Percentiles rank a stretch among this genome's conserved stretches.
Conservation (phyloP, 2,888 invertebrate species). For the Perdita meconis region DNA sequence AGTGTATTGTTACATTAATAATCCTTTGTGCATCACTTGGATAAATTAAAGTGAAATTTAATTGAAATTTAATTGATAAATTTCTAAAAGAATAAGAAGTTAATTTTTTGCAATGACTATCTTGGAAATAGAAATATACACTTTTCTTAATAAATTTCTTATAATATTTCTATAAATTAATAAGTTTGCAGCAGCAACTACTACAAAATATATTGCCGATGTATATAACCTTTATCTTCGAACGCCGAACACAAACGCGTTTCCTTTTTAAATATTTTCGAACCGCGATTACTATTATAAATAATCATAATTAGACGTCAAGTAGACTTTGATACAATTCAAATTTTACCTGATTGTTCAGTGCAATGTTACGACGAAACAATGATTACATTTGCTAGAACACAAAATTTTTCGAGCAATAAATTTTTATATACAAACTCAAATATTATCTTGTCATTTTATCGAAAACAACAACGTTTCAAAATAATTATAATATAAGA, state of each 20-base stretch:
- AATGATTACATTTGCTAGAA: conserved; percentile 2
- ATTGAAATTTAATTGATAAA: too few relatives aligned
- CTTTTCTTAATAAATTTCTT: not conserved
- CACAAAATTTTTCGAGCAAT: not conserved
- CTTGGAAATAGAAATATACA: conserved; percentile 6
- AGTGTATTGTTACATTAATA: too few relatives aligned
- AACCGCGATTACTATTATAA: conserved; percentile 1
- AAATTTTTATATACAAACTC: conserved; percentile 2
- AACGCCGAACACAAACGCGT: not conserved
- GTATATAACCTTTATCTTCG: conserved; percentile 10
- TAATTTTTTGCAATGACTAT: not conserved
- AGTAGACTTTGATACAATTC: conserved; percentile 5
- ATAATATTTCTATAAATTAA: not conserved
- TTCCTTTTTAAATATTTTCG: conserved; percentile 1
- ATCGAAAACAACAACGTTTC: not conserved
- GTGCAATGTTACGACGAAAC: not conserved
- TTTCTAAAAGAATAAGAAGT: too few relatives aligned
- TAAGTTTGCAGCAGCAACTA: conserved; percentile 9
- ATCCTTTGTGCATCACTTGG: too few relatives aligned
- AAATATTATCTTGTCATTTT: not conserved
- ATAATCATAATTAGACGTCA: not conserved
- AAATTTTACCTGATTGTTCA: not conserved
- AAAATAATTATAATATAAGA: conserved; percentile 10
- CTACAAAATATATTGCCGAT: conserved; percentile 5
- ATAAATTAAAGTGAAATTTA: too few relatives aligned